phyloP scores from a whole-genome alignment of 2,113 vertebrate genomes.

The Pteruthius melanotis region DNA sequence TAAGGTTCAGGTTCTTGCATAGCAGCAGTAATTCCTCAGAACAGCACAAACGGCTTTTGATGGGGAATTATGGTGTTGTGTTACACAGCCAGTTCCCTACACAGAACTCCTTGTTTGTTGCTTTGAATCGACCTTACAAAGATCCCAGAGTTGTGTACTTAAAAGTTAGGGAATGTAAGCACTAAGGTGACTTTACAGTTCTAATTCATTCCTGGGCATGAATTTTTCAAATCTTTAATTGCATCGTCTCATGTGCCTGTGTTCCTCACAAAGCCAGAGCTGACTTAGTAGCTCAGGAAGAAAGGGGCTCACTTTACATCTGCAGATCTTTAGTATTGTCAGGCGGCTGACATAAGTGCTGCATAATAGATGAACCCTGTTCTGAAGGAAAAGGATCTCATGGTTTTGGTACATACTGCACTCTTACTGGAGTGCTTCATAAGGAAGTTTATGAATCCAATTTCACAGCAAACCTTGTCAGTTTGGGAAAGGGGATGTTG shows the following conservation, averaged over 20 bases:
- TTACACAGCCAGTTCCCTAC: not conserved
- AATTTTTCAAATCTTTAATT: slow-evolving; percentile 24
- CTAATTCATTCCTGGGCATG: not conserved
- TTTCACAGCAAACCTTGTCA: not conserved
- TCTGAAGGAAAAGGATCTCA: not conserved
- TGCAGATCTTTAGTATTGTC: not conserved
- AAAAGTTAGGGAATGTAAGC: not conserved
- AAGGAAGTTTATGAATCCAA: not conserved
- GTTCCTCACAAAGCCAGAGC: not conserved
- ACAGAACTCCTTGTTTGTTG: not conserved
- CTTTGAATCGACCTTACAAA: not conserved
- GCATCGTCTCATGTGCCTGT: not conserved
- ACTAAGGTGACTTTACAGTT: not conserved
- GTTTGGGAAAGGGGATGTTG: not conserved
- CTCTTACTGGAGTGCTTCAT: not conserved
- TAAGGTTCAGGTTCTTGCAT: not conserved
- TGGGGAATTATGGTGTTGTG: not conserved
- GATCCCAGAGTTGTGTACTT: not conserved
- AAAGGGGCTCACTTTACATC: not conserved
- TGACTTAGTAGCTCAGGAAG: not conserved
- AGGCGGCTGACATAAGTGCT: not conserved
- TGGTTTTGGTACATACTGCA: not conserved
- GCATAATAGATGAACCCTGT: not conserved
- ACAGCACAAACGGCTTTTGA: not conserved
- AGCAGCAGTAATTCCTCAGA: not conserved